Percentiles rank a stretch among this genome's conserved stretches.
These are phyloP conservation scores for Megaceryle maxima DNA, from an alignment of 2,113 vertebrate genomes.

Conservation along the genomic window DNA sequence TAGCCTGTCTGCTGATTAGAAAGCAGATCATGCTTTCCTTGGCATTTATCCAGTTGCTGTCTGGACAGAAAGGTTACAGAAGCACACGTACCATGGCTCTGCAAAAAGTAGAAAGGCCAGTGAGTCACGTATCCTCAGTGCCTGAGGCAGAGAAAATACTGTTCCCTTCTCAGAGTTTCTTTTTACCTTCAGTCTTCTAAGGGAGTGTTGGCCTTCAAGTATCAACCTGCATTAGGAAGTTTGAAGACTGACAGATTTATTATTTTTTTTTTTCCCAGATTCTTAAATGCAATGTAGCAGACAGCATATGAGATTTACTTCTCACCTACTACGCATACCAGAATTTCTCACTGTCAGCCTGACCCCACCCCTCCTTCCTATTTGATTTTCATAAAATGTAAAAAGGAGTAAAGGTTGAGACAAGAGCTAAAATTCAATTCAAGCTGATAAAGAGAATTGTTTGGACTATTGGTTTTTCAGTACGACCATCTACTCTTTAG, in stretches of 20 bases:
- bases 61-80: slow-evolving; percentile 39
- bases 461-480: not conserved
- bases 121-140: not conserved
- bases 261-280: not conserved
- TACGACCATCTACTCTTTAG: not conserved
- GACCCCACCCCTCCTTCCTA: not conserved
- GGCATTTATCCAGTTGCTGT: slow-evolving; percentile 41
- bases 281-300: not conserved
- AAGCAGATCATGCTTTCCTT: slow-evolving; percentile 44
- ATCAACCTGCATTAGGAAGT: not conserved
- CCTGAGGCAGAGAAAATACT: slow-evolving; percentile 15
- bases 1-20: slow-evolving; percentile 18
- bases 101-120: slow-evolving; percentile 16
- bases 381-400: not conserved
- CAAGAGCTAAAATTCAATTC: not conserved
- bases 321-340: not conserved
- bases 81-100: not conserved
- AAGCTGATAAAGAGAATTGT: not conserved
- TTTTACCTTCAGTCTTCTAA: not conserved
- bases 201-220: not conserved
- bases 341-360: not conserved
- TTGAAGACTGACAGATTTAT: not conserved
- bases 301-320: not conserved
- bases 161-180: not conserved
- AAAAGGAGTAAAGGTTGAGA: not conserved